These are phyloP conservation scores for Diadumene lineata DNA, from an alignment of 92 coral and sea anemone genomes.

Conservation along the genomic window DNA sequence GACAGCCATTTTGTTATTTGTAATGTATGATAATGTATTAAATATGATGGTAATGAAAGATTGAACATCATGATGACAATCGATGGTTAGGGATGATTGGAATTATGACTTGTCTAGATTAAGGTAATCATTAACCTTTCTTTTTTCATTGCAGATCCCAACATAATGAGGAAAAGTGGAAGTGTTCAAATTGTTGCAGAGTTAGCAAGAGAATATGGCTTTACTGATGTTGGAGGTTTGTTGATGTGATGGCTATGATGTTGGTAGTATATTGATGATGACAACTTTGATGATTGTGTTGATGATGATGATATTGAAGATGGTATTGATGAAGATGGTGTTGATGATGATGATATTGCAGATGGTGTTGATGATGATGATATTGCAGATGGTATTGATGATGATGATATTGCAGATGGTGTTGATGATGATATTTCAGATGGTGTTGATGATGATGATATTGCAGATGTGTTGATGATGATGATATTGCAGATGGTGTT, in stretches of 20 bases:
- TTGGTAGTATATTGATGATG: background rate
- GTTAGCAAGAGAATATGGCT: conserved; percentile 88
- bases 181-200: conserved; percentile 77
- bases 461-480: background rate
- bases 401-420: background rate
- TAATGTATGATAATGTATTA: too few species aligned
- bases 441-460: background rate
- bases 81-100: too few species aligned
- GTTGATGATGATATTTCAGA: background rate
- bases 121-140: too few species aligned
- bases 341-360: too few species aligned
- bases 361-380: too few species aligned
- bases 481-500: background rate
- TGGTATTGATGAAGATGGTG: too few species aligned
- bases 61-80: too few species aligned
- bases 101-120: too few species aligned
- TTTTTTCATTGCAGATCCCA: conserved; percentile 61
- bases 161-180: conserved; percentile 85
- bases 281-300: background rate
- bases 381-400: too few species aligned
- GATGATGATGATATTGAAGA: too few species aligned
- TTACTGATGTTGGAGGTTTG: conserved; percentile 93
- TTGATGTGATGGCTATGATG: background rate
- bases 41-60: too few species aligned
- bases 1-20: too few species aligned